Percentiles rank a stretch among this genome's conserved stretches.
phyloP scores from a whole-genome alignment of 1,140 invertebrate genomes.

The Hestina assimilis region DNA sequence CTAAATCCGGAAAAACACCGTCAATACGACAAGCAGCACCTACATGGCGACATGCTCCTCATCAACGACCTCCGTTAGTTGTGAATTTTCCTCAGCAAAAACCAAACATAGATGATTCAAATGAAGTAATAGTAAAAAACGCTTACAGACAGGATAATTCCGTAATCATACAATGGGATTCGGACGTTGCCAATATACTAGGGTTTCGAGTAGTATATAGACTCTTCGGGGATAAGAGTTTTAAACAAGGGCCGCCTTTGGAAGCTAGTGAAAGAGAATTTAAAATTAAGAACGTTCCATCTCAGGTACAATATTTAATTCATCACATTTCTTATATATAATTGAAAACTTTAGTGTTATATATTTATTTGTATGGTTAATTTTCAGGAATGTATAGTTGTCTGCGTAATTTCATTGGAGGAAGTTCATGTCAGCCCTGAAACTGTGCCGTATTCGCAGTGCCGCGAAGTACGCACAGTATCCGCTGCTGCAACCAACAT shows the following conservation, averaged over 20 bases:
- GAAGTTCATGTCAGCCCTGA: slow-evolving; percentile 91
- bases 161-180: slow-evolving; percentile 95
- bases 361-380: neutral
- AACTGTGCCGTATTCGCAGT: slow-evolving; percentile 91
- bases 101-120: slow-evolving; percentile 81
- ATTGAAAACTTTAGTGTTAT: neutral
- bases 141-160: slow-evolving; percentile 92
- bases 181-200: slow-evolving; percentile 88
- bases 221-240: slow-evolving; percentile 92
- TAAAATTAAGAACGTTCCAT: slow-evolving; percentile 94
- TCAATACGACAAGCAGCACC: slow-evolving; percentile 56
- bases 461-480: slow-evolving; percentile 92
- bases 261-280: slow-evolving; percentile 93
- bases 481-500: slow-evolving; percentile 90
- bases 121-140: slow-evolving; percentile 90
- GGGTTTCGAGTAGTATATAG: slow-evolving; percentile 94
- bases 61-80: slow-evolving; percentile 84
- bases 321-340: too few relatives aligned
- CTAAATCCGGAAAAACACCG: slow-evolving; percentile 49
- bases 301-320: too few relatives aligned
- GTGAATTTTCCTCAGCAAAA: slow-evolving; percentile 83
- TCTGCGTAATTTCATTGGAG: slow-evolving; percentile 93
- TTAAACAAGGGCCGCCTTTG: slow-evolving; percentile 92
- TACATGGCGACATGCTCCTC: slow-evolving; percentile 68
- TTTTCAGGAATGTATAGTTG: slow-evolving; percentile 91